Percentiles rank a stretch among this genome's conserved stretches.
These are phyloP conservation scores for Hypotaenidia philippensis DNA, from an alignment of 2,797 vertebrate species.

Conservation along the genomic window DNA sequence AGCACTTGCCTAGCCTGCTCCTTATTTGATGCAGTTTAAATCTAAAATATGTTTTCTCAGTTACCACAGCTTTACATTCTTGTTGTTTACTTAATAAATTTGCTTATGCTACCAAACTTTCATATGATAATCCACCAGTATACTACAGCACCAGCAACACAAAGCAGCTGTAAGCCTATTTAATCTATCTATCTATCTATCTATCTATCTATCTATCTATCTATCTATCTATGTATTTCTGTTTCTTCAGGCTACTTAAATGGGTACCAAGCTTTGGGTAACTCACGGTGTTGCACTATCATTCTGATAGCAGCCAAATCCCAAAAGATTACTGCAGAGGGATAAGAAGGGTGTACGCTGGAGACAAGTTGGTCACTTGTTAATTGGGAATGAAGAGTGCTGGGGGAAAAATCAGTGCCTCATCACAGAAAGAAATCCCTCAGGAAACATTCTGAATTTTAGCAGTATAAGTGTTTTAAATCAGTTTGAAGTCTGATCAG, in stretches of 20 bases:
- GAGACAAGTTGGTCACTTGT: background rate
- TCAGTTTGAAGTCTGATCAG: background rate
- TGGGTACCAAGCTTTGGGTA: background rate
- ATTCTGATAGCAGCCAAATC: background rate
- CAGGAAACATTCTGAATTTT: background rate
- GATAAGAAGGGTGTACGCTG: background rate
- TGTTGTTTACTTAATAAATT: background rate
- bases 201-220: too few species aligned
- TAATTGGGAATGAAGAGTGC: background rate
- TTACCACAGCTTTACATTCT: background rate
- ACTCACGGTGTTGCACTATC: background rate
- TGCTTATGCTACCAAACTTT: background rate
- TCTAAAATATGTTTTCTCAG: background rate
- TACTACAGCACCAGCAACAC: background rate
- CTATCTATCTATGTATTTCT: background rate
- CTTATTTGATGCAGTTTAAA: background rate
- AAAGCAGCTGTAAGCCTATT: background rate
- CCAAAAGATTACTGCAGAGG: background rate
- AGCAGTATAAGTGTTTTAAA: background rate
- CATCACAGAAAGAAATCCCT: background rate
- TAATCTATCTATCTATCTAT: background rate
- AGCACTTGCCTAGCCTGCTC: background rate
- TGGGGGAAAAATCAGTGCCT: background rate
- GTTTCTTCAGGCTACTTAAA: background rate
- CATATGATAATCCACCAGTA: background rate